Evolutionary conservation across 1,140 invertebrate genomes (phyloP).

Genomic region (Acromyrmex echinatior): DNA sequence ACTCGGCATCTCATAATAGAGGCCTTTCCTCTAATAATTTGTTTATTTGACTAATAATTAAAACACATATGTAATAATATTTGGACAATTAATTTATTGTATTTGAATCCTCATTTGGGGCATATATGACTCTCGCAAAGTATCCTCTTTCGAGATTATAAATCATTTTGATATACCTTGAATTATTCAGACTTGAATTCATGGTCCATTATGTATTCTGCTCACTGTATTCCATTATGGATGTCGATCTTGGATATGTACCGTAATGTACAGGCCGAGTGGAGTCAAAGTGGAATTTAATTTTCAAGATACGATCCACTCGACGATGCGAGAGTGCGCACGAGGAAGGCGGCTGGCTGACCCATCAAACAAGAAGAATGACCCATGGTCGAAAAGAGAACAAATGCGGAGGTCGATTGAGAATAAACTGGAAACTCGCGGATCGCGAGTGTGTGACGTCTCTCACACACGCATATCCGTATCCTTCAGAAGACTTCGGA

Average conservation of each 20-base stretch:
- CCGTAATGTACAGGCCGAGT: constrained; percentile 8
- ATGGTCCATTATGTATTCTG: constrained; percentile 48
- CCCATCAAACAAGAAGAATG: constrained; percentile 59
- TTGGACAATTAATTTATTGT: background rate
- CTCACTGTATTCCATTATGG: constrained; percentile 43
- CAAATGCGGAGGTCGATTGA: constrained; percentile 60
- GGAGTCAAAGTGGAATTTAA: constrained; percentile 57
- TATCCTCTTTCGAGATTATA: constrained; percentile 27
- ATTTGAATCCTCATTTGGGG: background rate
- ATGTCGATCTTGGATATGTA: constrained; percentile 36
- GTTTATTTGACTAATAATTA: background rate
- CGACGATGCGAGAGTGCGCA: constrained; percentile 14
- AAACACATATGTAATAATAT: background rate
- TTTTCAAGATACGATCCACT: constrained; percentile 59
- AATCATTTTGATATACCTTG: constrained; percentile 54
- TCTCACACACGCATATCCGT: background rate
- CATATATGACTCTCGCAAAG: background rate
- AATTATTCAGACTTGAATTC: constrained; percentile 59
- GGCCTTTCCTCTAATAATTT: background rate
- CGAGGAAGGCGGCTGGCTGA: constrained; percentile 42
- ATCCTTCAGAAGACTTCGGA: constrained; percentile 27
- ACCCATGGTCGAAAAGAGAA: constrained; percentile 39
- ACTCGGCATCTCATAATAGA: too few species aligned
- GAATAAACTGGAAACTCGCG: constrained; percentile 75
- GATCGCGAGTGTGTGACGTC: constrained; percentile 59